Evolutionary conservation across 2,113 vertebrate species (phyloP), one percentile per base, ranked within the genome.

Genomic region (Sinocyclocheilus anophthalmus): DNA sequence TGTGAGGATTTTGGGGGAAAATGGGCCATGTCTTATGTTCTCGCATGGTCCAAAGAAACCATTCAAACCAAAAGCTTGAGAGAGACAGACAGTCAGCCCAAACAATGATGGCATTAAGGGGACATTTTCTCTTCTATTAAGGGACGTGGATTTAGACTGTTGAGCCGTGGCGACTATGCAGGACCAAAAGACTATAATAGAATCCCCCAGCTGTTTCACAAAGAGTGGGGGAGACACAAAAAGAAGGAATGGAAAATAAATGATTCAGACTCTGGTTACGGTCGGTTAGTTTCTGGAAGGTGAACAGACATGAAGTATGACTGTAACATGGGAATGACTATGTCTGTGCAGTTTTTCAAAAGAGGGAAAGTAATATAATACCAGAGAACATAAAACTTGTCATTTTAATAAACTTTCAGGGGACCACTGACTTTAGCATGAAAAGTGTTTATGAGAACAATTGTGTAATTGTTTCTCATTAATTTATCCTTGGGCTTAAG

Each of bases 31-130:
- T 20, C 26, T 55, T 30, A 50, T 12, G 57, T 65, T 8, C 39
- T 65, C n/a, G 13, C 12, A 26, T 1, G 0, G 61, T 81, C 42
- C 42, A 67, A 48, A 45, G n/a, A 69, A 69, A 82, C 13, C 7
- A 14, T 42, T 65, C 14, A 48, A 67, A 81, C 22, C n/a, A 26
- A 65, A 65, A 67, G n/a, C 79, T 20, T 81, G 39, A 81, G 42
- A 18, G 55, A 67, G 42, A 24, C n/a, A 81, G 79, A 42, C 55
- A 53, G 59, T 82, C 26, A 69, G 63, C 63, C 63, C 24, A 82
- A 50, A 82, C 65, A 70, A 82, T 82, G 81, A 82, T 70, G 81
- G 70, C 61, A 82, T 82, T 9, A 13, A 20, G 26, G 18, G 42
- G 16, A 37, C 16, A 0, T 70, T 70, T 8, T 4, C 39, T 45